Base-by-base conservation (phyloP, 2,888 invertebrate genomes). In the Megalurothrips usitatus region DNA sequence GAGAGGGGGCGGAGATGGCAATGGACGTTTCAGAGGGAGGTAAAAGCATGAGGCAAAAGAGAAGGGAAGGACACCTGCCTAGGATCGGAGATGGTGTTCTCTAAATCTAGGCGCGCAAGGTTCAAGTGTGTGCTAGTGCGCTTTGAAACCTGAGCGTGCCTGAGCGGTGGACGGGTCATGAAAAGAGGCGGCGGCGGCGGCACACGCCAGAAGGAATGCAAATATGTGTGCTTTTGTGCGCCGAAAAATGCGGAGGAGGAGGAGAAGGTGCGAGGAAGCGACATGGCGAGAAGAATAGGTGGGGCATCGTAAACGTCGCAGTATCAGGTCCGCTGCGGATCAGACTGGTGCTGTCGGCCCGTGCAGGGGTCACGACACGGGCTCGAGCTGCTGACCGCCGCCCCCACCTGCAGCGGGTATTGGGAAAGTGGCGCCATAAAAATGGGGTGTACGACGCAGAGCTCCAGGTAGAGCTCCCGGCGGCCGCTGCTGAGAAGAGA, bases 351-450 rank as follows among this genome's bases (percentile, higher is more conserved):
- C 3, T 43, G 6, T 43, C 6, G 34, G 3, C 34, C 34, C 34
- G 34, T 43, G 6, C 6, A 43, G 17, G 58, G 58, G 58, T 58
- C 58, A 58, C 19, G 58, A 58, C 58, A 58, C 58, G 14, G 58
- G 58, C 58, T 52, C 14, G 10, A 49, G 49, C 49, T 9, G 49
- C 52, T 17, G 58, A 43, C 34, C 34, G 34, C 34, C 34, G 34
- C 34, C 34, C 34, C 6, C 34, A 43, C n/a, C n/a, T n/a, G n/a
- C 34, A 26, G 23, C 68, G n/a, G n/a, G 12, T 75, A 75, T 75
- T 75, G 68, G 34, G 34, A 12, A 75, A 75, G 68, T 75, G 68
- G 23, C 23, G 68, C 26, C 68, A 75, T 75, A 75, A 75, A 75
- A 75, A 75, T 75, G 26, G 26, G 68, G 68, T 75, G 17, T 17